These are phyloP conservation scores for Ditylenchus dipsaci DNA, from an alignment of 1,140 invertebrate species.

Conservation along the genomic window DNA sequence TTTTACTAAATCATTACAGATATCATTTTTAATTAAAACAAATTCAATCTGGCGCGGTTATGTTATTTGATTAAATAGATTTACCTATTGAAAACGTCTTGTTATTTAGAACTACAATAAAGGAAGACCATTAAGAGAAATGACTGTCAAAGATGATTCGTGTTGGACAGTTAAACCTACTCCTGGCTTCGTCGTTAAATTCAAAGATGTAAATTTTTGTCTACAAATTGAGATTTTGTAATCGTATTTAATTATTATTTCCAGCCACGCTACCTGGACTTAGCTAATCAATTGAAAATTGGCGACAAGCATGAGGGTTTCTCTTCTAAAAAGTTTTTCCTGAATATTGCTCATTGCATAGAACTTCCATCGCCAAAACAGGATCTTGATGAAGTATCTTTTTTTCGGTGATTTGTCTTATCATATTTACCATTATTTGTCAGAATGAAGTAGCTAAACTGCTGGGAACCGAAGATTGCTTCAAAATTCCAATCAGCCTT, in stretches of 20 bases:
- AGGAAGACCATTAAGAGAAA: too few species aligned
- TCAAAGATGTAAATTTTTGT: conserved; percentile 21
- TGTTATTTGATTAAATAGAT: too few species aligned
- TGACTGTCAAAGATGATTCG: conserved; percentile 2
- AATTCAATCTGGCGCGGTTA: too few species aligned
- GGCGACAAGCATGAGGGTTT: not conserved
- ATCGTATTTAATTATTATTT: not conserved
- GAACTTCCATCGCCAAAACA: conserved; percentile 17
- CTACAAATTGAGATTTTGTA: not conserved
- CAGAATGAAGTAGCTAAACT: conserved; percentile 21
- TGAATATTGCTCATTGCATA: conserved; percentile 28
- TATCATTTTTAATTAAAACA: too few species aligned
- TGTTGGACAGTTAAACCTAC: conserved; percentile 23
- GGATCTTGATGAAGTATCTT: conserved; percentile 24
- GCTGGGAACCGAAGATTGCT: conserved; percentile 13
- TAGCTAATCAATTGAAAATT: not conserved
- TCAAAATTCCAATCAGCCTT: conserved; percentile 26
- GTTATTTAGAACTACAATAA: too few species aligned
- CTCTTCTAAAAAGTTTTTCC: conserved; percentile 18
- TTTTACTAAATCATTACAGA: too few species aligned
- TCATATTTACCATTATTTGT: not conserved
- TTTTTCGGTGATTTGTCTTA: not conserved
- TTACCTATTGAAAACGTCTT: too few species aligned
- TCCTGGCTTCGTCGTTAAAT: conserved; percentile 30
- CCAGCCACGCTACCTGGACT: not conserved